Evolutionary conservation across 1,140 invertebrate species (phyloP).

Genomic region (Lucilia cuprina): DNA sequence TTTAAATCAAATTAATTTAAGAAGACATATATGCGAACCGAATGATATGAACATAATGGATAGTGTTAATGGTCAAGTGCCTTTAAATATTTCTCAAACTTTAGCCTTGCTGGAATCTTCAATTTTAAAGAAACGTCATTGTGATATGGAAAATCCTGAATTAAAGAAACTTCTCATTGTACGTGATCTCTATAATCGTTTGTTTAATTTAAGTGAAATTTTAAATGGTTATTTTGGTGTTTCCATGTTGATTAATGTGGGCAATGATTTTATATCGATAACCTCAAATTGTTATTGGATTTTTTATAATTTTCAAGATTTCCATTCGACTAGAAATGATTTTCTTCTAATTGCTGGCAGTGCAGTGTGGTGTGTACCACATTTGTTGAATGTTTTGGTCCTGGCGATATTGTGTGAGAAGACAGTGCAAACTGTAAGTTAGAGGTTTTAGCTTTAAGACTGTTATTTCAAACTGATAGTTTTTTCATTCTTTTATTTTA

Average conservation of each 20-base stretch:
- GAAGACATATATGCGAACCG: neutral
- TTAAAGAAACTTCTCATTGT: constrained; percentile 46
- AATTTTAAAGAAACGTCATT: neutral
- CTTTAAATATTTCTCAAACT: neutral
- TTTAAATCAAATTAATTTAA: constrained; percentile 45
- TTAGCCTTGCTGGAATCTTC: constrained; percentile 2
- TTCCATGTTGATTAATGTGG: constrained; percentile 53
- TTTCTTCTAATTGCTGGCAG: constrained; percentile 51
- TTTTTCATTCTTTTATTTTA: constrained; percentile 33
- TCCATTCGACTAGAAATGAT: constrained; percentile 43
- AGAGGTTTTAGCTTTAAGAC: neutral
- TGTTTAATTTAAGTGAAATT: constrained; percentile 47
- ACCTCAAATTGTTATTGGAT: constrained; percentile 61
- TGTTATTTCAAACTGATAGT: neutral
- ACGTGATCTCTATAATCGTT: constrained; percentile 50
- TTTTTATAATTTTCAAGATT: constrained; percentile 54
- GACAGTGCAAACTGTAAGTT: constrained; percentile 51
- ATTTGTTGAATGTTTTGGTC: constrained; percentile 52
- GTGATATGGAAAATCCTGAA: constrained; percentile 31
- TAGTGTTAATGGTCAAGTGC: neutral
- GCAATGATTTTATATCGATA: constrained; percentile 57
- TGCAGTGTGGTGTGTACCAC: constrained; percentile 50
- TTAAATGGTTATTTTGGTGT: constrained; percentile 51
- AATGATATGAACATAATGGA: neutral
- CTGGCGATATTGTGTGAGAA: constrained; percentile 54